These are phyloP conservation scores for Sebastes cheni DNA, from an alignment of 2,797 vertebrate species.

Conservation along the genomic window DNA sequence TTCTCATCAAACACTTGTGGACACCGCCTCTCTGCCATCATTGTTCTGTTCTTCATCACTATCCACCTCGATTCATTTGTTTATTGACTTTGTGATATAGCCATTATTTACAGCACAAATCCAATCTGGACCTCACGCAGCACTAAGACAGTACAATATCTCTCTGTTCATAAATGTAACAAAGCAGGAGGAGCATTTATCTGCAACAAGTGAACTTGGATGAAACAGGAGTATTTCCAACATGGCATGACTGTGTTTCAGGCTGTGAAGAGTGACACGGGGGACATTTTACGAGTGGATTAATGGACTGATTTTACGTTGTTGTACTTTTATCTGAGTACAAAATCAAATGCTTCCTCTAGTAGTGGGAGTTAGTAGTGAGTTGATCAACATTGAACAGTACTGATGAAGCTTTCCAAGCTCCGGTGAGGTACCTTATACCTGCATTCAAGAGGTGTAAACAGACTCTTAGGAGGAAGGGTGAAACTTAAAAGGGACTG, in stretches of 20 bases:
- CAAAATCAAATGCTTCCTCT: background rate
- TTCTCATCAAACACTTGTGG: background rate
- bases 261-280: too few species aligned
- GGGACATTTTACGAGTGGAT: background rate
- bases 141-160: background rate
- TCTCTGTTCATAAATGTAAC: background rate
- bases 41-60: background rate
- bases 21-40: background rate
- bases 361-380: background rate
- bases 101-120: constrained; percentile 35
- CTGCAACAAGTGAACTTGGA: background rate
- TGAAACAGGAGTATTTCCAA: background rate
- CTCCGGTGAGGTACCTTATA: background rate
- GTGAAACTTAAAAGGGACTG: background rate
- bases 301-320: background rate
- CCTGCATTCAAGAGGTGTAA: background rate
- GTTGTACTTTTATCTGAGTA: background rate
- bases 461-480: background rate
- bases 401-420: background rate
- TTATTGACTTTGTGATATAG: constrained; percentile 35
- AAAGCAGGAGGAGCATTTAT: background rate
- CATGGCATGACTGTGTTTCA: background rate
- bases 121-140: background rate
- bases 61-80: constrained; percentile 14
- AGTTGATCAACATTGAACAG: background rate